A percentile compares a stretch with the other conserved stretches of the same genome.
Conservation (phyloP, 2,113 vertebrate genomes). For the Neoarius graeffei region DNA sequence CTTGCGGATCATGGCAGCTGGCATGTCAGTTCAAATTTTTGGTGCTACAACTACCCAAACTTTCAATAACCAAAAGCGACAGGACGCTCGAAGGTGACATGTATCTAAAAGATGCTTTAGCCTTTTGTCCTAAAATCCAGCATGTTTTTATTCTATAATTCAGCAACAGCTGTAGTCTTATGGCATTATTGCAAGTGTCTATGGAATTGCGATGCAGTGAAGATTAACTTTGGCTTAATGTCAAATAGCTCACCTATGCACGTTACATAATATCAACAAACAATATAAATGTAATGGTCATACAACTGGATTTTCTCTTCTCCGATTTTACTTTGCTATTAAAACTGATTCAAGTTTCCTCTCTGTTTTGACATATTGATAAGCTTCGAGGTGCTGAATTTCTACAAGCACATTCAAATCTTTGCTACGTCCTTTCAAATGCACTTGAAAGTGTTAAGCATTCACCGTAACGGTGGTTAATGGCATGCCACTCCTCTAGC, state of each 20-base stretch:
- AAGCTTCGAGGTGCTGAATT: slow-evolving; percentile 5
- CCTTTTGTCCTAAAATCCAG: not conserved
- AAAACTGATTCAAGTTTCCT: not conserved
- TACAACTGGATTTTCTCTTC: not conserved
- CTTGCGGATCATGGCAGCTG: not conserved
- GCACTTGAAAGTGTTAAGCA: slow-evolving; percentile 29
- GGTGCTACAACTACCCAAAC: slow-evolving; percentile 33
- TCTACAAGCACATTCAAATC: slow-evolving; percentile 28
- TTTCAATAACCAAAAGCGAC: not conserved
- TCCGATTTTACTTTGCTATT: not conserved
- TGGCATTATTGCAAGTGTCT: slow-evolving; percentile 35
- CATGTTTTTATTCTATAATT: not conserved
- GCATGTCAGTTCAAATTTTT: slow-evolving; percentile 11
- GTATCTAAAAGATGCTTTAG: not conserved
- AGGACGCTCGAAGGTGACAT: not conserved
- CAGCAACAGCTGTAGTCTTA: not conserved
- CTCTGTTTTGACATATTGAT: not conserved
- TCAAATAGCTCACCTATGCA: slow-evolving; percentile 2
- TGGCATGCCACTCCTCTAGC: slow-evolving; percentile 55
- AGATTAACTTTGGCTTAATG: slow-evolving; percentile 40
- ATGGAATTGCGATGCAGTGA: slow-evolving; percentile 4
- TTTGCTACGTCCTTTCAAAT: slow-evolving; percentile 33
- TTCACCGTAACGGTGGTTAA: slow-evolving; percentile 46
- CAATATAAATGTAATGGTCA: not conserved
- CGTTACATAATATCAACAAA: not conserved